Base-by-base conservation (phyloP, 2,888 invertebrate species). In the Apamea anceps region DNA sequence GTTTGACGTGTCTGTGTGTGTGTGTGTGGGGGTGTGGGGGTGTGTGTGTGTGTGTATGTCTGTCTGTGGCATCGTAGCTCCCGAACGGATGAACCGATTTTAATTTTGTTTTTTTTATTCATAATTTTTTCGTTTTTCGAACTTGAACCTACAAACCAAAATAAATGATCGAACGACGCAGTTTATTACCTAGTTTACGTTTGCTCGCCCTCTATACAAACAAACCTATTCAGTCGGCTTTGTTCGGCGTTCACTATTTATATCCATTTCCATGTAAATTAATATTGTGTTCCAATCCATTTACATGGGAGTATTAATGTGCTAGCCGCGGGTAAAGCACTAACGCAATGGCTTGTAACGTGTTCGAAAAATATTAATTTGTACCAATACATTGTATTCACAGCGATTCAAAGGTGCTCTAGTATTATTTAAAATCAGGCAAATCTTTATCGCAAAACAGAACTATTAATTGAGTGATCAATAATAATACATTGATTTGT, bases 221-320 rank as follows among this genome's bases (percentile, higher is more conserved):
- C 76, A 70, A 57, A 48, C 70, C 68, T 37, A 63, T 75, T 75
- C 60, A 60, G 72, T 54, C n/a, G 67, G 73, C 79, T 85, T 85
- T 85, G 80, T 85, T 75, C 68, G 45, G 28, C 63, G 67, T 48
- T 60, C 60, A 57, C 67, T 85, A 82, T 80, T 75, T 85, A 80
- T 80, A 80, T 80, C 65, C 72, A 77, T 75, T 75, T 80, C 54
- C 72, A 80, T 77, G 73, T 83, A 77, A 80, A 77, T 83, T 77
- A 85, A 80, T 85, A 70, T 77, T 75, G 75, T 75, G 62, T 63
- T 83, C 72, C 48, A 80, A 79, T 82, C 51, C 68, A 85, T 80
- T 77, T 80, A 60, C 54, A 80, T 60, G 57, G 21, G 51, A 67
- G 66, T 75, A 73, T 77, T 54, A 37, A 62, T 62, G 74, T 63